Base-by-base conservation (phyloP, 2,113 vertebrate genomes). In the Podarcis raffonei region DNA sequence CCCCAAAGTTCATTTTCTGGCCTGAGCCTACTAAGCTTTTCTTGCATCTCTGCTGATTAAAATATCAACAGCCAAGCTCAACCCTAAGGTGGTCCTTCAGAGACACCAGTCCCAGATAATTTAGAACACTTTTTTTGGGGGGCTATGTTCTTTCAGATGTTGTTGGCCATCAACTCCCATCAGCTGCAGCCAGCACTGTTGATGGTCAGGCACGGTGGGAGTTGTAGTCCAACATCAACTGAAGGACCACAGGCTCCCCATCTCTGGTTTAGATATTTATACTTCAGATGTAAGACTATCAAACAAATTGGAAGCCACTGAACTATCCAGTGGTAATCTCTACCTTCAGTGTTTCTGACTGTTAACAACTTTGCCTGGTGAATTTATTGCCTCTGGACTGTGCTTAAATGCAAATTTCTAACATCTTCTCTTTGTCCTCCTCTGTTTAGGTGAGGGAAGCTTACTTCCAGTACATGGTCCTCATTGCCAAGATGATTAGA, bases 391-490 rank as follows among this genome's bases (percentile, higher is more conserved):
- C 0, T 27, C 8, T 20, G 16, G 35, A 2, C 5, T 53, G 23
- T 3, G 15, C 69, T 71, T 18, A 57, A 57, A 22, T 81, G 27
- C 53, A n/a, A 20, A 42, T 68, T 69, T 25, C 23, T 27, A 30
- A 42, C 8, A n/a, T 25, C 13, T n/a, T 6, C 25, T 71, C 25
- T 7, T 68, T 39, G 35, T 59, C 59, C 65, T 65, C 65, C 18
- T 3, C 20, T 42, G 79, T 42, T 13, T 90, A 99, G 98, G 98
- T 99, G 83, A 97, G 98, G 84, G 96, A 98, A 32, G 98, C 98
- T 84, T 99, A 99, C 90, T 96, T 99, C 84, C 97, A 98, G 93
- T 98, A 99, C 96, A 99, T 99, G 98, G 92, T 97, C 89, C 96
- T 97, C 1, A 96, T 99, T 12, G 98, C 98, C 23, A 97, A 94